Base-by-base conservation (phyloP, 2,888 invertebrate genomes). In the Lycocerus yunnanus region DNA sequence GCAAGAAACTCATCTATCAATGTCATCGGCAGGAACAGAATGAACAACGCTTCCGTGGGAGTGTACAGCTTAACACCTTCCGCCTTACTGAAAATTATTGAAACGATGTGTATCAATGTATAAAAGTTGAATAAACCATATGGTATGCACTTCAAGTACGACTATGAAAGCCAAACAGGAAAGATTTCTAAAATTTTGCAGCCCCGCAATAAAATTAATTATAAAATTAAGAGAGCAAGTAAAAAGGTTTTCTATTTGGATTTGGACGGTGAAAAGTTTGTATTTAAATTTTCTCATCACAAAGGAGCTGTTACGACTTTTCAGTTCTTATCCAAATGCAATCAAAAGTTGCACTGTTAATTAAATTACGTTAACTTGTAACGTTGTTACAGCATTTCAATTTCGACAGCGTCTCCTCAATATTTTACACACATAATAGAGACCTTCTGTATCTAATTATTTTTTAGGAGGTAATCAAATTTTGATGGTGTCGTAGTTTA, bases 1-100 rank as follows among this genome's bases (percentile, higher is more conserved):
- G 58, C 58, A 66, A 71, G 75, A 65, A 73, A 76, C 72, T 68
- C 80, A 80, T 80, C 78, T 78, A 80, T 80, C 80, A 80, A 58
- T 74, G 80, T 80, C 80, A 69, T 61, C 65, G 20, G 71, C 80
- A 80, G 79, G 80, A 78, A 77, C 76, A 77, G 67, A 71, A 67
- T 58, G 60, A 43, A 66, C 16, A 68, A 65, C 14, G 75, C 75
- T 78, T 77, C 76, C 71, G 73, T 66, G 66, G 61, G 69, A 43
- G 43, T 43, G 43, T 43, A 43, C 43, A 43, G 27, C 66, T n/a
- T 65, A 71, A 66, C 66, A 71, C 71, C 58, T 66, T 71, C 66
- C 66, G 71, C 66, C 66, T 58, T 58, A 21, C 21, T 66, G 66
- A 71, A 71, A 69, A 66, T 66, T 71, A 66, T 66, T 71, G 71